These are phyloP conservation scores for Galago senegalensis DNA, from an alignment of 2,797 vertebrate genomes.

Conservation along the genomic window DNA sequence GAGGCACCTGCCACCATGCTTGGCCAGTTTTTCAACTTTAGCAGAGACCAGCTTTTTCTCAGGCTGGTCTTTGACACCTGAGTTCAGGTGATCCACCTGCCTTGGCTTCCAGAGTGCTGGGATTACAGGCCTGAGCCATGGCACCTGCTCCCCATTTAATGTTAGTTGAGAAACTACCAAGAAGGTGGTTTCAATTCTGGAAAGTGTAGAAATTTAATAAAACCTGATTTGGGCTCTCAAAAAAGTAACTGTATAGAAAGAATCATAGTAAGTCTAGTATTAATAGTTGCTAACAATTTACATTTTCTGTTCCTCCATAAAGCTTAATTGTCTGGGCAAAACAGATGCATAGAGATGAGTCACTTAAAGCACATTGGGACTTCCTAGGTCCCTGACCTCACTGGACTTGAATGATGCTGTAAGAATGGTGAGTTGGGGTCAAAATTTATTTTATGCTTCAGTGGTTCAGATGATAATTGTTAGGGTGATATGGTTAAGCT, in stretches of 20 bases:
- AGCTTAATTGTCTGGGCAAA: neutral
- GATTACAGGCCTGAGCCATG: too few relatives aligned
- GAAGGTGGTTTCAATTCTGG: neutral
- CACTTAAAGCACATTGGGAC: neutral
- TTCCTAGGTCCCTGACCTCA: neutral
- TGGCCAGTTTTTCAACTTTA: too few relatives aligned
- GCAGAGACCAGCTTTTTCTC: too few relatives aligned
- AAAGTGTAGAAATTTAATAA: slow-evolving; percentile 17
- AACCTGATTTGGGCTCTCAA: neutral
- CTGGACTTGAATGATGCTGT: neutral
- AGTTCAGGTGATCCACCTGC: too few relatives aligned
- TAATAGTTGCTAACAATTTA: neutral
- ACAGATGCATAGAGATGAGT: neutral
- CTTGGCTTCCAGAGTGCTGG: too few relatives aligned
- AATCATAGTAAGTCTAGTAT: neutral
- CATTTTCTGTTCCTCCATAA: neutral
- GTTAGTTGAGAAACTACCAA: neutral
- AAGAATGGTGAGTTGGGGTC: neutral
- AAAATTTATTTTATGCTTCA: slow-evolving; percentile 34
- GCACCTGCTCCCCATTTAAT: neutral
- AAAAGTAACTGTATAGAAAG: slow-evolving; percentile 22
- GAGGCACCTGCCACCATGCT: too few relatives aligned
- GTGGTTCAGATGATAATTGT: neutral
- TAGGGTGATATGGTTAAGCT: neutral
- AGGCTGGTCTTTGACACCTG: too few relatives aligned